phyloP scores from a whole-genome alignment of 2,888 invertebrate species.

The Cephonodes hylas region DNA sequence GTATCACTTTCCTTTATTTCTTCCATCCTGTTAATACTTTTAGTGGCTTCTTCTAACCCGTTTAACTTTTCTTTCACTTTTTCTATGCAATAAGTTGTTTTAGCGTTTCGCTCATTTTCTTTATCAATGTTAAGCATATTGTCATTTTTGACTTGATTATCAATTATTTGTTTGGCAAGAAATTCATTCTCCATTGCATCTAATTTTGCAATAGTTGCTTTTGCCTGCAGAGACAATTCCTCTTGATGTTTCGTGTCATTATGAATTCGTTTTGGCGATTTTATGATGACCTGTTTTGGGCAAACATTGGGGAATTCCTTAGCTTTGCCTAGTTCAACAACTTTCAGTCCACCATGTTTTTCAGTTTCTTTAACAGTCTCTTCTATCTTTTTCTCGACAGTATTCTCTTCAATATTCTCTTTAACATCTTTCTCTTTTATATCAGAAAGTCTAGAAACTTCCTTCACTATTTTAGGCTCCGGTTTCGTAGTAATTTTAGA shows the following conservation, averaged over 20 bases:
- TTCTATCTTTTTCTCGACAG: conserved; percentile 7
- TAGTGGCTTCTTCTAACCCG: conserved; percentile 13
- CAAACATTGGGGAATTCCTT: conserved; percentile 57
- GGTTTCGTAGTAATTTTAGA: conserved; percentile 65
- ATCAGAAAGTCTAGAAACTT: conserved; percentile 61
- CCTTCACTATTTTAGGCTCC: conserved; percentile 63
- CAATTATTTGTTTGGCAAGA: conserved; percentile 51
- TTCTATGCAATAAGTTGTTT: neutral
- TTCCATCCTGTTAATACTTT: neutral
- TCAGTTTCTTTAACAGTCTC: conserved; percentile 17
- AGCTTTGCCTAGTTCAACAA: conserved; percentile 68
- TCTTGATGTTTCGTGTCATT: conserved; percentile 18
- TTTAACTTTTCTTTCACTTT: neutral
- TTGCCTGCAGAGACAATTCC: conserved; percentile 53
- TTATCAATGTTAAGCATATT: conserved; percentile 59
- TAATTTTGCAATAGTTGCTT: conserved; percentile 55
- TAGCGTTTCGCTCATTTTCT: conserved; percentile 30
- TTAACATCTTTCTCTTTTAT: conserved; percentile 67
- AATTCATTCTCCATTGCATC: conserved; percentile 70
- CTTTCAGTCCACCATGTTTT: conserved; percentile 21
- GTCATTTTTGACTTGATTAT: conserved; percentile 58
- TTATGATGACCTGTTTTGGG: conserved; percentile 67
- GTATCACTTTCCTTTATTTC: neutral
- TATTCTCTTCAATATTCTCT: conserved; percentile 19
- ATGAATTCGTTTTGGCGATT: conserved; percentile 49